Evolutionary conservation across 2,888 invertebrate genomes (phyloP), one percentile per base, ranked within the genome.

Genomic region (Caenorhabditis sp.): DNA sequence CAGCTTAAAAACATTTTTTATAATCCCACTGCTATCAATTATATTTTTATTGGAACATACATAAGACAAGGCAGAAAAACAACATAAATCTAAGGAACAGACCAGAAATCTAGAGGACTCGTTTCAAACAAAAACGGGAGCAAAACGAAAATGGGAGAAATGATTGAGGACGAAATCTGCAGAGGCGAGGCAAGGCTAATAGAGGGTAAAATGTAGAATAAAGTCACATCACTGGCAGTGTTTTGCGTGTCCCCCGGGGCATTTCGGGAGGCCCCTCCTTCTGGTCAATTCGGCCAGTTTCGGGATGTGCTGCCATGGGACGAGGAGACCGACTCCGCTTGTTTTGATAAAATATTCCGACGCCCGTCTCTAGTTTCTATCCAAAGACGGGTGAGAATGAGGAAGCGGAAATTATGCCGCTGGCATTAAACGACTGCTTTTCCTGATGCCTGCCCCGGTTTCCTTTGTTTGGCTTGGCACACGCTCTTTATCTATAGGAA

Each of bases 181-280:
- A 32, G 47, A 58, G 67, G 67, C 67, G 47, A 71, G 60, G 67
- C 67, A 18, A 71, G 60, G 67, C 67, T 76, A 76, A 76, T 76
- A 60, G 76, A 76, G 76, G 76, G 76, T 76, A 76, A 76, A 53
- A 67, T 60, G 67, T 22, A 44, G 76, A 76, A 76, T 76, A 53
- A 76, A 76, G 76, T 76, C 76, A 76, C 76, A 76, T 67, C 76
- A 76, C 76, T 76, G 61, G 67, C 60, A 56, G 58, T 67, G 74
- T 74, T 74, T 60, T 74, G 65, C 60, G 58, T 53, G 67, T 76
- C 76, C 67, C 76, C 51, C 67, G 76, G 76, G 76, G 76, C 67
- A 76, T 76, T 67, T 67, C 50, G 60, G 28, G 53, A 28, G n/a
- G 28, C 50, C 58, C 70, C 55, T 56, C 47, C 51, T 61, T 24